phyloP scores from a whole-genome alignment of 2,797 vertebrate species.

The Catharus ustulatus region DNA sequence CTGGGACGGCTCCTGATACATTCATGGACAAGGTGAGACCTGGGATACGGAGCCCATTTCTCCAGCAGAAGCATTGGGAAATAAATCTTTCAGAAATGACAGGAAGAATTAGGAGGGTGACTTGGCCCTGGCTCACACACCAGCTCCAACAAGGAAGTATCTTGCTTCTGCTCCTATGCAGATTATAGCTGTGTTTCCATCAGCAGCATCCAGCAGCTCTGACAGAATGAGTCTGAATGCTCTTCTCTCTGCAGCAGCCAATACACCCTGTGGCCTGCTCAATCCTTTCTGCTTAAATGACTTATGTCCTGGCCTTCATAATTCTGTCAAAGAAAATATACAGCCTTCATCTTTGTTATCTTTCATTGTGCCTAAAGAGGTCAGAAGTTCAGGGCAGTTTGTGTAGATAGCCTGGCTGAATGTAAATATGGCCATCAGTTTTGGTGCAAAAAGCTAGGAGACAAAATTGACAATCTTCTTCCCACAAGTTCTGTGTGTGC shows the following conservation, averaged over 20 bases:
- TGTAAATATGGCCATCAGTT: constrained; percentile 62
- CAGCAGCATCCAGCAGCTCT: neutral
- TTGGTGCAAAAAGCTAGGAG: constrained; percentile 25
- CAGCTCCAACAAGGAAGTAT: constrained; percentile 10
- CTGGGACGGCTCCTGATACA: constrained; percentile 11
- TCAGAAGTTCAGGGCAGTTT: constrained; percentile 63
- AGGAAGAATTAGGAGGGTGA: constrained; percentile 62
- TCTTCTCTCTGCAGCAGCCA: constrained; percentile 6
- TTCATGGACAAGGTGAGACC: constrained; percentile 64
- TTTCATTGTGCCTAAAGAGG: constrained; percentile 71
- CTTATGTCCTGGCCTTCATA: constrained; percentile 66
- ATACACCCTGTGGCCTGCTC: neutral
- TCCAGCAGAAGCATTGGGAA: neutral
- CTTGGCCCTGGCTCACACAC: constrained; percentile 41
- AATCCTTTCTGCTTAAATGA: constrained; percentile 57
- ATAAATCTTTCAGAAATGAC: constrained; percentile 64
- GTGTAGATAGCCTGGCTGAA: constrained; percentile 45
- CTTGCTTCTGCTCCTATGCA: constrained; percentile 20
- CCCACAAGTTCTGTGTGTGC: constrained; percentile 56
- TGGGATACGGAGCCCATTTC: constrained; percentile 53
- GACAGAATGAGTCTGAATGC: neutral
- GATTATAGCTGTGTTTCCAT: constrained; percentile 12
- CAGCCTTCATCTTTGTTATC: constrained; percentile 70
- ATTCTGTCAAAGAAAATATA: constrained; percentile 68
- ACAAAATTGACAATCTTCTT: constrained; percentile 55